Base-by-base conservation (phyloP, 2,113 vertebrate genomes). In the Haemorhous mexicanus region DNA sequence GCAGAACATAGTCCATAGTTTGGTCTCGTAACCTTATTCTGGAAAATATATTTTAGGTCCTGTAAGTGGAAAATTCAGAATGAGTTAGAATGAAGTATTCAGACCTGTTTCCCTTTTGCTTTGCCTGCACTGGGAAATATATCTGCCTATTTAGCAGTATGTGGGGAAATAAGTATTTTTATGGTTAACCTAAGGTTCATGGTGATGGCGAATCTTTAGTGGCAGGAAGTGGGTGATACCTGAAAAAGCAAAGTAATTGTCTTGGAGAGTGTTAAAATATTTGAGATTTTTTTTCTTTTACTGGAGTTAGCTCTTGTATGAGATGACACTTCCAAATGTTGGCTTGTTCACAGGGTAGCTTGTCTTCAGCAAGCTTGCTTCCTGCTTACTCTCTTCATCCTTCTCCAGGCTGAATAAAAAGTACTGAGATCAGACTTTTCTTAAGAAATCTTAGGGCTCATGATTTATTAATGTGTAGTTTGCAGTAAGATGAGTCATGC, bases 381-480 rank as follows among this genome's bases (percentile, higher is more conserved):
- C 32, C 16, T 94, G 83, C 56, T 69, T 87, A 5, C 28, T 85
- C 41, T 63, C 46, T 87, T 88, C 56, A 43, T 59, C 28, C 19
- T 66, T 85, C 55, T 87, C 22, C n/a, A 89, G 64, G 11, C 47
- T 67, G 55, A 52, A 93, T 39, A 52, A 64, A 76, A 41, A 52
- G 47, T 55, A 77, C 41, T 33, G 53, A 93, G 35, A 85, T 27
- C 63, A 84, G 78, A 28, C n/a, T 64, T 94, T 52, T 81, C 43
- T 83, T 81, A 80, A 91, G 55, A 61, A 91, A 64, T 72, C 86
- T 77, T 49, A 52, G n/a, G 39, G 73, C 21, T 87, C 30, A 28
- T 86, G 59, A 84, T 73, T 84, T 93, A 89, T 89, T 78, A 88
- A 85, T 84, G 27, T 64, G 67, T 86, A 90, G 49, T 93, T 86